Evolutionary conservation across 2,888 invertebrate species (phyloP), one percentile per base, ranked within the genome.

Genomic region (Torymus tubicola): DNA sequence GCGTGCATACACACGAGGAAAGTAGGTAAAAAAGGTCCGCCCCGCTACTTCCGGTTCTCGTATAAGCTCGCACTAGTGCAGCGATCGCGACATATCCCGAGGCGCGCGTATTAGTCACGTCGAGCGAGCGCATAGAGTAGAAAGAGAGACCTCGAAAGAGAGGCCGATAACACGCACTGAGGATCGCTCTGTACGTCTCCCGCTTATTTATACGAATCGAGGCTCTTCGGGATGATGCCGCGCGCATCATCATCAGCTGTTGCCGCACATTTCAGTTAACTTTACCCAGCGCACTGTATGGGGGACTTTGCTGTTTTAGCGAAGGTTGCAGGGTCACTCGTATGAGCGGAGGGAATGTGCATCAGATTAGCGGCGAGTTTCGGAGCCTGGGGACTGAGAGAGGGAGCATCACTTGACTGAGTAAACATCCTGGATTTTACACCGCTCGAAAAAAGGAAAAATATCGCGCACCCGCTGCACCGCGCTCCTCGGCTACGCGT

Each of bases 391-490:
- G 42, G 42, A 42, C 24, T 3, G 2, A 3, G n/a, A 24, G 24
- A 16, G 55, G 16, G 63, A 57, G 76, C 71, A 18, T 72, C 78
- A 68, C 78, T 78, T 73, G 72, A 21, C 80, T 65, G 67, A 61
- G 65, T 80, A 80, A 80, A 80, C 75, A 80, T 80, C 80, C 80
- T 76, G 80, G 55, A 67, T 75, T 71, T 70, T 61, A 42, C 42
- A 12, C 50, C 8, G 53, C 65, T 21, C 14, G 52, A 64, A 64
- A 77, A 69, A 68, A 73, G 16, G 18, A 58, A 53, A 58, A 64
- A 21, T 55, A 63, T 53, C 42, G 42, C 42, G 14, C 18, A n/a
- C 58, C 18, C 50, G 70, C 14, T 11, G 64, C 16, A 0, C 18
- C 3, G 55, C 16, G 21, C 21, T 21, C 21, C 21, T 21, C 21